Evolutionary conservation across 2,113 vertebrate species (phyloP), one percentile per base, ranked within the genome.

Genomic region (Kryptolebias marmoratus): DNA sequence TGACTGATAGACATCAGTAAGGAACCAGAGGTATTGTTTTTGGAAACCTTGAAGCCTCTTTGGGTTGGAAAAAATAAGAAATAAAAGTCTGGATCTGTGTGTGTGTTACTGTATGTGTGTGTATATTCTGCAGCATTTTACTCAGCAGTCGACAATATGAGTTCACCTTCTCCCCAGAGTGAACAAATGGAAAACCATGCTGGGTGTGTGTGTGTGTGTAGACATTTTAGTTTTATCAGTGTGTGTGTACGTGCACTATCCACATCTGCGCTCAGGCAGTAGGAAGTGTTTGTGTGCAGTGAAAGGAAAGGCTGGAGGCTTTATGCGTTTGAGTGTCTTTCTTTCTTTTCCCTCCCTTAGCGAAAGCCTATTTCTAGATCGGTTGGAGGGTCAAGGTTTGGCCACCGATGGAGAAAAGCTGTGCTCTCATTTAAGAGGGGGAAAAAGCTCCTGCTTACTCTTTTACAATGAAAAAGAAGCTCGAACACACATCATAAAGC

Each of bases 351-450:
- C 49, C 83, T 91, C 90, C 91, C 82, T 80, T 71, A 89, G 88
- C 82, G 77, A 85, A 86, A 82, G 81, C 86, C 92, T 93, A 93
- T 93, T 93, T 92, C 92, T 90, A 92, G 91, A 90, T 78, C 79
- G 36, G 90, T 88, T 89, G 83, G 86, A 88, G 92, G 93, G 92
- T 93, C 92, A 93, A 90, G 92, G 92, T 92, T 93, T 93, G 90
- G 92, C 88, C 91, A 93, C 88, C 81, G 80, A 78, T 89, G 88
- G 89, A 91, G 92, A 90, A 92, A 91, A 89, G 87, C 90, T 90
- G 84, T 79, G 83, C 89, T 92, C 90, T 87, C 82, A 73, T 93
- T 93, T 91, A 87, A 89, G 84, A 84, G 82, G 80, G 73, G 65
- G 53, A 59, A 71, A 77, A 85, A 85, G 61, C 71, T 52, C 71